phyloP scores from a whole-genome alignment of 1,140 invertebrate genomes.

The Panulirus ornatus region DNA sequence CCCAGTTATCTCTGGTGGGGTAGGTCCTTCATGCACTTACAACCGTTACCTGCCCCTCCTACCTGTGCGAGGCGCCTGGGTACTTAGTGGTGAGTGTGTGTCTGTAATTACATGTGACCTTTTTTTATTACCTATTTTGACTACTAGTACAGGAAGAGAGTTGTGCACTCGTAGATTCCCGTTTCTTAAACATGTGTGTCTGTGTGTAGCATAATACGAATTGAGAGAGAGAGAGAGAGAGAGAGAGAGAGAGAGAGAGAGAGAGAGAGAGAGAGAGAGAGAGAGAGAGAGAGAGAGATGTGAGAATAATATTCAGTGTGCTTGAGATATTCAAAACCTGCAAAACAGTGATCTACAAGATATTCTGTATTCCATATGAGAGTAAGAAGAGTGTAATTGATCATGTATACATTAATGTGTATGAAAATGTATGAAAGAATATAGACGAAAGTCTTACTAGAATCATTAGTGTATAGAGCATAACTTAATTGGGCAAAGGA shows the following conservation, averaged over 20 bases:
- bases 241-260: background rate
- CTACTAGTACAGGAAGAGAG: no score
- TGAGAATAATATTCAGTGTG: background rate
- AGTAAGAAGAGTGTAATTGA: background rate
- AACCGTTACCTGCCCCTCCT: no score
- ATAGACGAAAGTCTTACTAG: background rate
- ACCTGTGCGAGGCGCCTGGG: no score
- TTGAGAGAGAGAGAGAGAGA: conserved; percentile 1
- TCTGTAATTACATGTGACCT: no score
- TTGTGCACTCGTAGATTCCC: no score
- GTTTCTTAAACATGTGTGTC: no score
- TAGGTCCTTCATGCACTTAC: no score
- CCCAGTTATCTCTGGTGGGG: no score
- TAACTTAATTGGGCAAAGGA: background rate
- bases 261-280: background rate
- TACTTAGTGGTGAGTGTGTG: no score
- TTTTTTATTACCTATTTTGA: no score
- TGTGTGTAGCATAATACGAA: no score
- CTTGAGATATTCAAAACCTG: background rate
- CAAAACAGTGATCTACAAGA: background rate
- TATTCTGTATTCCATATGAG: background rate
- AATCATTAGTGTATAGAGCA: background rate
- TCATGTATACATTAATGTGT: background rate
- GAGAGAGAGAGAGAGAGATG: background rate
- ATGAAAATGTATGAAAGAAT: background rate